Conservation (phyloP, 2,113 vertebrate genomes). For the Marmota flaviventris region DNA sequence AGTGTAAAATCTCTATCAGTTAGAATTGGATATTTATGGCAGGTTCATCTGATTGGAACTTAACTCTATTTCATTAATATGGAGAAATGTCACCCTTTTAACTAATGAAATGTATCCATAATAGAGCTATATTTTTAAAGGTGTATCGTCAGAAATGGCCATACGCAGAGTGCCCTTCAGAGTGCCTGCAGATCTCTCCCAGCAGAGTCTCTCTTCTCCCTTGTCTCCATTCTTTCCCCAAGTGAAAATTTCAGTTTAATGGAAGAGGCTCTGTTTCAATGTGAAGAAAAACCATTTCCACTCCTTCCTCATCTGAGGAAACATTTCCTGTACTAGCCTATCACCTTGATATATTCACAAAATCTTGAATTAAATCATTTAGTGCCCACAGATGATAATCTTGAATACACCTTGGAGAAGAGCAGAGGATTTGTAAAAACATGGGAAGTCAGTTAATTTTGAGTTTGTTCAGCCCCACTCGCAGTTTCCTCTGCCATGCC, state of each 20-base stretch:
- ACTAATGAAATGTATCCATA: slow-evolving; percentile 81
- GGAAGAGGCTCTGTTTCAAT: neutral
- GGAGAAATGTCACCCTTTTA: slow-evolving; percentile 83
- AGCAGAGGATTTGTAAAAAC: neutral
- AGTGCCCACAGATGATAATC: neutral
- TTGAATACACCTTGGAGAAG: neutral
- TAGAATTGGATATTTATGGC: slow-evolving; percentile 82
- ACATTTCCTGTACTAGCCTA: neutral
- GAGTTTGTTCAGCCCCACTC: neutral
- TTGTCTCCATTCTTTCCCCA: slow-evolving; percentile 25
- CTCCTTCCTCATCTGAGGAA: neutral
- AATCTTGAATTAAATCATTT: neutral
- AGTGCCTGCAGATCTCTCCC: slow-evolving; percentile 64
- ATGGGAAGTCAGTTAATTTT: neutral
- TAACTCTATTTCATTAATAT: slow-evolving; percentile 85
- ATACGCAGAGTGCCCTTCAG: slow-evolving; percentile 71
- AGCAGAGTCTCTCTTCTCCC: slow-evolving; percentile 56
- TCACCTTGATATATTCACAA: neutral
- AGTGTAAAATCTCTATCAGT: slow-evolving; percentile 85
- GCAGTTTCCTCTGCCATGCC: neutral
- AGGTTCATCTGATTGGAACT: slow-evolving; percentile 78
- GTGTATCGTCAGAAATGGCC: slow-evolving; percentile 73
- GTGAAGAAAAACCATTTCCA: neutral
- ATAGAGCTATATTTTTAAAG: slow-evolving; percentile 84
- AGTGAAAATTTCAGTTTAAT: slow-evolving; percentile 38